Base-by-base conservation (phyloP, 2,888 invertebrate genomes). In the Drosophila infuscata region DNA sequence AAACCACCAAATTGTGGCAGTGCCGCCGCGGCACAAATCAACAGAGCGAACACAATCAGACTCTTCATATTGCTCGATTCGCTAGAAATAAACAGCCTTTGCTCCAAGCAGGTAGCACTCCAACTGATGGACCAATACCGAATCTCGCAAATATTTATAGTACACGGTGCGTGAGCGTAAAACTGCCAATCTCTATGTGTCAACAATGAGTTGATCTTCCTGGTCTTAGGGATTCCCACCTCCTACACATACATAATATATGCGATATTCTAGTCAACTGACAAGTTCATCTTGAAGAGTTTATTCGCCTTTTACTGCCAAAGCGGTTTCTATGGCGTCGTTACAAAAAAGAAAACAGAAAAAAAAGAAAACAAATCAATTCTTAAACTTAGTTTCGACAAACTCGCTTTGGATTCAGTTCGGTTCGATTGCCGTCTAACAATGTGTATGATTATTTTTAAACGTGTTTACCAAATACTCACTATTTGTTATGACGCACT, bases 251-350 rank as follows among this genome's bases (percentile, higher is more conserved):
- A 30, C 7, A 29, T 29, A 25, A 46, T 15, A 32, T 54, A 59
- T 54, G 41, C 49, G 49, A 56, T 81, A 70, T 76, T 84, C 74
- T 85, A 72, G 60, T 74, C 76, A 74, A 62, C 56, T 65, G 71
- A 81, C 79, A 78, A 75, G 88, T 81, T 89, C 62, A 84, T 77
- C 89, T 89, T 89, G 89, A 83, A 82, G 78, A 89, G 88, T 88
- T 88, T 88, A 86, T 89, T 89, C 86, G 76, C 89, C 89, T 66
- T 60, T 43, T 60, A 30, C 53, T 33, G 59, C n/a, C 52, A 53
- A 68, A 83, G 86, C 83, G 77, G 88, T 88, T 86, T 75, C 38
- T 64, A 72, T 85, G 79, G 68, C 86, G 86, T 56, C 73, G 81
- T 83, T 78, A 68, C 25, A 79, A 75, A 79, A n/a, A 43, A 63